Evolutionary conservation across 2,888 invertebrate genomes (phyloP).

Genomic region (Hedychridium roseum): DNA sequence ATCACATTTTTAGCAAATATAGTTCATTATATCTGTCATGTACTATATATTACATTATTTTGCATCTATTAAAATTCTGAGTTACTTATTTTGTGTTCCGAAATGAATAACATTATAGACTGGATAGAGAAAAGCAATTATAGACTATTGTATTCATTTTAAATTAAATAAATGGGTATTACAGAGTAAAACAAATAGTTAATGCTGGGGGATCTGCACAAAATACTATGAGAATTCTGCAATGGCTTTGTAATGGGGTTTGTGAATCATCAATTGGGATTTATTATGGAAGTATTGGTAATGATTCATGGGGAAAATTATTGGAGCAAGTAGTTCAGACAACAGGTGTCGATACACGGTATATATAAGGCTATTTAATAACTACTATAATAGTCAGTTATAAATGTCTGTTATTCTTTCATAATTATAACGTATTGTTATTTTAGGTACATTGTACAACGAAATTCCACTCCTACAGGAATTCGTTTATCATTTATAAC

Average conservation of each 20-base stretch:
- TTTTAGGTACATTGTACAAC: slow-evolving; percentile 55
- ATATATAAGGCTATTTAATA: neutral
- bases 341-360: slow-evolving; percentile 56
- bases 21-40: neutral
- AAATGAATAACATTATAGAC: slow-evolving; percentile 3
- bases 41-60: neutral
- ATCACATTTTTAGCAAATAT: neutral
- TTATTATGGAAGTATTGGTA: slow-evolving; percentile 58
- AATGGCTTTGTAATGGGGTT: slow-evolving; percentile 49
- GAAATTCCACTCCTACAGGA: slow-evolving; percentile 55
- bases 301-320: slow-evolving; percentile 51
- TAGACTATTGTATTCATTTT: neutral
- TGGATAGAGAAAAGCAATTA: neutral
- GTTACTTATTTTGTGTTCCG: neutral
- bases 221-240: slow-evolving; percentile 54
- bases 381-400: neutral
- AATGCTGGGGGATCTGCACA: slow-evolving; percentile 55
- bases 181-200: slow-evolving; percentile 24
- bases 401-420: neutral
- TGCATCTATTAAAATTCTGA: neutral
- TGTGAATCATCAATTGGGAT: slow-evolving; percentile 35
- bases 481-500: slow-evolving; percentile 55
- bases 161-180: neutral
- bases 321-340: slow-evolving; percentile 50
- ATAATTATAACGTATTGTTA: no score